Evolutionary conservation across 2,113 vertebrate species (phyloP).

Genomic region (Oncorhynchus tshawytscha): DNA sequence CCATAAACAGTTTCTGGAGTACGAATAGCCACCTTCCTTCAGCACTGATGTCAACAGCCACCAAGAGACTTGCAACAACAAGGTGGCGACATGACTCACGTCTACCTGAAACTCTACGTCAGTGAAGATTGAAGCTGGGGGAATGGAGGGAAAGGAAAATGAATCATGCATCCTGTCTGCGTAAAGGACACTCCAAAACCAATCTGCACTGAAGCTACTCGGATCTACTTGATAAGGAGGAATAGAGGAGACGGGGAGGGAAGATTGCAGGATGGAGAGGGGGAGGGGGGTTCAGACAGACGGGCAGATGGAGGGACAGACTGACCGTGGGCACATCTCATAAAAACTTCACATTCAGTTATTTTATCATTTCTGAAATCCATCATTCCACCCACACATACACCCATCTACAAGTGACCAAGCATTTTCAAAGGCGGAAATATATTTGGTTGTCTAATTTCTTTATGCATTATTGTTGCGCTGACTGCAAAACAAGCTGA

Average conservation of each 20-base stretch:
- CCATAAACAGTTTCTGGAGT: constrained; percentile 91
- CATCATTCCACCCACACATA: background rate
- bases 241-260: background rate
- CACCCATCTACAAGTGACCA: background rate
- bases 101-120: too few species aligned
- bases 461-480: constrained; percentile 24
- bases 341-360: background rate
- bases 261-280: background rate
- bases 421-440: constrained; percentile 9
- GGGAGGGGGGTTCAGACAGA: background rate
- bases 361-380: background rate
- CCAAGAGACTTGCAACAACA: background rate
- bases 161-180: background rate
- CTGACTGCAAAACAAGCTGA: constrained; percentile 28
- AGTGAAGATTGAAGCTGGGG: too few species aligned
- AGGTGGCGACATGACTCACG: too few species aligned
- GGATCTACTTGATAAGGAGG: background rate
- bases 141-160: background rate
- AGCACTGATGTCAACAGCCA: constrained; percentile 26
- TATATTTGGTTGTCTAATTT: constrained; percentile 17
- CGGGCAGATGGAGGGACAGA: too few species aligned
- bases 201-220: background rate
- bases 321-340: too few species aligned
- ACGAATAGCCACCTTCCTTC: constrained; percentile 75
- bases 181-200: background rate